Percentiles rank a stretch among this genome's conserved stretches.
Evolutionary conservation across 30 jellyfish, hydroid and myxozoan species (phyloP).

Genomic region (Hydra vulgaris): DNA sequence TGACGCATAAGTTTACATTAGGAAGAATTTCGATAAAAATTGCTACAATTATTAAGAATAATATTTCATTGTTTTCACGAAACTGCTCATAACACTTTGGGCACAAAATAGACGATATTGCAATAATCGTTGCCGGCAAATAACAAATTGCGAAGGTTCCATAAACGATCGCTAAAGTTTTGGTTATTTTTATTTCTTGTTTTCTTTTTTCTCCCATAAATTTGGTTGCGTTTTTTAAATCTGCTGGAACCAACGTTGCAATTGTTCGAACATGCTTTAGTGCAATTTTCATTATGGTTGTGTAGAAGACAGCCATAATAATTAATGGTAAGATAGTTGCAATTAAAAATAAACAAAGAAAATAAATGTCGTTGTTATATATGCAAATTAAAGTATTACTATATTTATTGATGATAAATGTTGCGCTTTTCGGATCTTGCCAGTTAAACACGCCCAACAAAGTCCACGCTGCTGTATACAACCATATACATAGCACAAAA

Average conservation of each 20-base stretch:
- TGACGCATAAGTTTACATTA: constrained; percentile 43
- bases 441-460: constrained; percentile 47
- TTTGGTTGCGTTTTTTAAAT: background rate
- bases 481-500: constrained; percentile 30
- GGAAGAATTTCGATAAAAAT: constrained; percentile 49
- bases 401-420: constrained; percentile 1
- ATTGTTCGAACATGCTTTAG: constrained; percentile 48
- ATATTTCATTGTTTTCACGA: constrained; percentile 7
- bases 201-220: constrained; percentile 16
- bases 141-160: constrained; percentile 72
- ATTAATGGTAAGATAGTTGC: constrained; percentile 41
- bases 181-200: constrained; percentile 37
- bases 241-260: constrained; percentile 27
- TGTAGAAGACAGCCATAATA: constrained; percentile 45
- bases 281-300: constrained; percentile 40
- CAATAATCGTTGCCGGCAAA: constrained; percentile 56
- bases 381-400: constrained; percentile 21
- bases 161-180: constrained; percentile 47
- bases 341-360: constrained; percentile 10
- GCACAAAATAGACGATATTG: constrained; percentile 28
- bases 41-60: constrained; percentile 18
- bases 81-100: constrained; percentile 32
- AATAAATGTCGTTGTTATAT: constrained; percentile 27
- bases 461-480: constrained; percentile 49
- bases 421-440: constrained; percentile 21